phyloP scores from a whole-genome alignment of 1,140 invertebrate genomes.

The Leptoteleia sp. region DNA sequence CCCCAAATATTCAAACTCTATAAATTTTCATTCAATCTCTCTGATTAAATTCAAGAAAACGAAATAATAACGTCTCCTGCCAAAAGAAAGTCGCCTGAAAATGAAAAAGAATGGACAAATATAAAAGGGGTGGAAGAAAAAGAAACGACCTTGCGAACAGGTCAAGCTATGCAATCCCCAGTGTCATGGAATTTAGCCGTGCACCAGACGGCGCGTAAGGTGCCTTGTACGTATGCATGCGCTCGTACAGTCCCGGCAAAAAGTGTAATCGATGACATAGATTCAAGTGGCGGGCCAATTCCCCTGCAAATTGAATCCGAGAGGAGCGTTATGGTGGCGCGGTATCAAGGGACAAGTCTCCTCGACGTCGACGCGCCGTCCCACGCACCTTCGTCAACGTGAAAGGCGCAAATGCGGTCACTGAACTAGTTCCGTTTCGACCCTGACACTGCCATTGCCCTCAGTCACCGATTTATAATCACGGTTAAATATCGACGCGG shows the following conservation, averaged over 20 bases:
- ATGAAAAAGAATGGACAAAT: background rate
- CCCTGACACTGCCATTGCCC: constrained; percentile 81
- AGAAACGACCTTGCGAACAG: constrained; percentile 13
- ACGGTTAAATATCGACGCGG: constrained; percentile 71
- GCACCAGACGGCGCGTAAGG: constrained; percentile 36
- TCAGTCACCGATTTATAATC: constrained; percentile 74
- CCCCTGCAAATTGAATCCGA: background rate
- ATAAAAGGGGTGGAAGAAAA: background rate
- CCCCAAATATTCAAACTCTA: no score
- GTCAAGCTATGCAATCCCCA: constrained; percentile 6
- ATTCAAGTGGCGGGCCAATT: constrained; percentile 60
- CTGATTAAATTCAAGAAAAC: no score
- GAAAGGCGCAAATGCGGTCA: constrained; percentile 73
- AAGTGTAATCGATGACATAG: constrained; percentile 73
- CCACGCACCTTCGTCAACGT: constrained; percentile 14
- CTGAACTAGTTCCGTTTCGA: constrained; percentile 79
- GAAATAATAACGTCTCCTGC: no score
- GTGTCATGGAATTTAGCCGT: constrained; percentile 31
- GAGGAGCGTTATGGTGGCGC: background rate
- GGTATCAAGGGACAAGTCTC: background rate
- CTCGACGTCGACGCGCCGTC: constrained; percentile 3
- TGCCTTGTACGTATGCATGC: constrained; percentile 15
- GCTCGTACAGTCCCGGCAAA: constrained; percentile 71
- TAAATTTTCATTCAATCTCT: no score
- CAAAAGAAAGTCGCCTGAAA: background rate